Base-by-base conservation (phyloP, 2,888 invertebrate genomes). In the Drosophila trichaetosa region DNA sequence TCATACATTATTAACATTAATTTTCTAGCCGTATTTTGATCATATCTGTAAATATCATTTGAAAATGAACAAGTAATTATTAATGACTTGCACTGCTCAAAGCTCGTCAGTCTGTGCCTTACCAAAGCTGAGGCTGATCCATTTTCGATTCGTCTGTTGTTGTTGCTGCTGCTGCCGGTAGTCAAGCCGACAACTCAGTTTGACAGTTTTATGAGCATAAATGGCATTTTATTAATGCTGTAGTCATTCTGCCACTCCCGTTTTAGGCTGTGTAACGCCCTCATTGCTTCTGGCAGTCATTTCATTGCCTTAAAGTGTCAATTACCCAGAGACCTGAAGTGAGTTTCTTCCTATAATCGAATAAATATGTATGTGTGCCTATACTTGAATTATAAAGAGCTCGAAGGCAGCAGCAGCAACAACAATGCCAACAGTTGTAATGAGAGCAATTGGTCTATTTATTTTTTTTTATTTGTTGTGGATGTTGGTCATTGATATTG, bases 331-430 rank as follows among this genome's bases (percentile, higher is more conserved):
- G 71, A 73, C 51, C 52, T 58, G 80, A 33, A 58, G 31, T 56
- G 48, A 73, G 62, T 75, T 69, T 62, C 63, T 65, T 60, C 48
- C 65, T 33, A 68, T 56, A 74, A 69, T 67, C 69, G 57, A 69
- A 65, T 57, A 60, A 56, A 60, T 77, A 58, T 75, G 31, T 31
- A 48, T 46, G 49, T 61, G 54, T 58, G 52, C 63, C 56, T 64
- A 70, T 70, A 76, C 79, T 79, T 84, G 82, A 85, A 85, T 89
- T 85, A 89, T 89, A 87, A 89, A 89, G 73, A 77, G 84, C 89
- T 82, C 48, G 29, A 40, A 67, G 83, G 73, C 76, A 75, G 63
- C 62, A 80, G 46, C 56, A 73, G 21, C 31, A 76, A 52, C 52
- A 48, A 33, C 62, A 60, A 46, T 31, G 52, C 48, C 48, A 65